Evolutionary conservation across 2,113 vertebrate genomes (phyloP), one percentile per base, ranked within the genome.

Genomic region (Macrotis lagotis): DNA sequence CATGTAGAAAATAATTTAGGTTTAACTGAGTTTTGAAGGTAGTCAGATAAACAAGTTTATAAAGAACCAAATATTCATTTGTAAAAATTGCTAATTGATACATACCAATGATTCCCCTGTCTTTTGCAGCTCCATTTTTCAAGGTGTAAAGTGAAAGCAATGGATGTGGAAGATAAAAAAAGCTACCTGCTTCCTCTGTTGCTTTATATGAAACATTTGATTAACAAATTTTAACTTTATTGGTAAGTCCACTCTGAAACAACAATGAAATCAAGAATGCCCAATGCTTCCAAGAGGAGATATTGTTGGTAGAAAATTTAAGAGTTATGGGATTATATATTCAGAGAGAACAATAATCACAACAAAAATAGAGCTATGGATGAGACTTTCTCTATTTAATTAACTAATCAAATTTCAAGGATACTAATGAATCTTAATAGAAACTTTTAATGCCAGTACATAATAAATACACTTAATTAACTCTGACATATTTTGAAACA

Each of bases 401-500:
- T 98, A 98, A 98, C 97, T 98, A 98, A 98, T 98, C 98, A 97
- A 96, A 98, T 98, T 98, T 98, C 96, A 98, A 98, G 97, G 74
- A 95, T 97, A 93, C 93, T 97, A 97, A 96, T 98, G 98, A 98
- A 98, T 98, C 98, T 98, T 98, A 98, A 98, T 97, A 98, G 96
- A 95, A 98, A 98, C 97, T 92, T 98, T 97, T 98, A 98, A 98
- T 97, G 94, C 51, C 96, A 97, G 96, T 98, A 97, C 97, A 98
- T 97, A 98, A 98, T 98, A 98, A 98, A 97, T 98, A 98, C 98
- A 98, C 96, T 95, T 98, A 98, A 98, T 97, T 97, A 98, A 97
- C 97, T 98, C 93, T 97, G 95, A 96, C 96, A 93, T 97, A 97
- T 96, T 98, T 98, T 98, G 97, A 98, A 97, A 98, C 93, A 98